A percentile compares a stretch with the other conserved stretches of the same genome.
Conservation (phyloP, 2,113 vertebrate genomes). For the Xiphophorus maculatus region DNA sequence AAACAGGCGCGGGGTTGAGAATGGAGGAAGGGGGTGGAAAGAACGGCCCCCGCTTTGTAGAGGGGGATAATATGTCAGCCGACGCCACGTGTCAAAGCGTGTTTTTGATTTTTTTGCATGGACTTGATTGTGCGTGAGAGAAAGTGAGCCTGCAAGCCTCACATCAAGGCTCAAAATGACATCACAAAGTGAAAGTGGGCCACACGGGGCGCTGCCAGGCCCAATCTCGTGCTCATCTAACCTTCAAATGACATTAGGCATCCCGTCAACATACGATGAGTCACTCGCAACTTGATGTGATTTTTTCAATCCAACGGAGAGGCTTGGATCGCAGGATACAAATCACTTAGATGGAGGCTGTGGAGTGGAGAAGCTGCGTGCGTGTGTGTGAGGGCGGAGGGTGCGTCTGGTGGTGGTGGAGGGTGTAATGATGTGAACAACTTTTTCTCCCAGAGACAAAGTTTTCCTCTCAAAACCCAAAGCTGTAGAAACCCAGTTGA, state of each 20-base stretch:
- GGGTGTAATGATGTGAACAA: conserved; percentile 3
- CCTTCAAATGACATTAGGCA: conserved; percentile 78
- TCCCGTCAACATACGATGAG: conserved; percentile 61
- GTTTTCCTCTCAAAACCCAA: conserved; percentile 12
- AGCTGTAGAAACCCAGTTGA: conserved; percentile 14
- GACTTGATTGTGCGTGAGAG: neutral
- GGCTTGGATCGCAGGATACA: conserved; percentile 65
- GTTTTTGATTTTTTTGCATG: conserved; percentile 37
- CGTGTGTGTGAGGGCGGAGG: neutral
- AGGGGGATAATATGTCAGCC: conserved; percentile 62
- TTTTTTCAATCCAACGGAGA: conserved; percentile 71
- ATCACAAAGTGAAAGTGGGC: conserved; percentile 35
- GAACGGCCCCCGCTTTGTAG: conserved; percentile 34
- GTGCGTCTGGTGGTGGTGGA: neutral
- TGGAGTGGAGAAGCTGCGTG: conserved; percentile 14
- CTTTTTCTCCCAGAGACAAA: conserved; percentile 15
- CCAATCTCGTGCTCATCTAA: conserved; percentile 61
- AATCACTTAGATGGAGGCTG: conserved; percentile 69
- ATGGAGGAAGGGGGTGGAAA: conserved; percentile 14
- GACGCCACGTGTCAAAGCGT: conserved; percentile 31
- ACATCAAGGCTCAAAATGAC: conserved; percentile 53
- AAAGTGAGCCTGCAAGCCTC: conserved; percentile 4
- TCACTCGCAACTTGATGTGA: conserved; percentile 65
- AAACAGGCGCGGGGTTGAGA: conserved; percentile 47
- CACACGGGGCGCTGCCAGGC: conserved; percentile 25